phyloP scores from a whole-genome alignment of 2,888 invertebrate species.

The Pedicia rivosa region DNA sequence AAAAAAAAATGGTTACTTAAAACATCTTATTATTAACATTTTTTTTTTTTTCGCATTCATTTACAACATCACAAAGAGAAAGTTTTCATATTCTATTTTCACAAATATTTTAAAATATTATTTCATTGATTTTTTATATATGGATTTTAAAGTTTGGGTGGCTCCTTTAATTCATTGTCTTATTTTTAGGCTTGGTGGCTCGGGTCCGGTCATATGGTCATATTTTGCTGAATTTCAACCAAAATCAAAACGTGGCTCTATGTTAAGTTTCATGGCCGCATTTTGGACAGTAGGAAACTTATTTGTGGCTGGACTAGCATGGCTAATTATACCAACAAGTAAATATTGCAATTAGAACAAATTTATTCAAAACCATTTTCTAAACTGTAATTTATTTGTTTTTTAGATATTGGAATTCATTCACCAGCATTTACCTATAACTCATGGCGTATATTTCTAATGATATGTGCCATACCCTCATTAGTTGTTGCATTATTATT shows the following conservation, averaged over 20 bases:
- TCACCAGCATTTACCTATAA: slow-evolving; percentile 62
- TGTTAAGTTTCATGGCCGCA: slow-evolving; percentile 87
- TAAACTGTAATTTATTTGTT: slow-evolving; percentile 6
- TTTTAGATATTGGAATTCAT: slow-evolving; percentile 48
- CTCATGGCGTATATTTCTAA: slow-evolving; percentile 83
- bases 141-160: too few relatives aligned
- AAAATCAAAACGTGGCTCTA: slow-evolving; percentile 74
- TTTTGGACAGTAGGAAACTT: slow-evolving; percentile 91
- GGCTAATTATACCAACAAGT: slow-evolving; percentile 55
- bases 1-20: too few relatives aligned
- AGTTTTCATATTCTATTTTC: too few relatives aligned
- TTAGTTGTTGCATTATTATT: slow-evolving; percentile 72
- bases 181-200: slow-evolving; percentile 61
- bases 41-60: too few relatives aligned
- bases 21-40: too few relatives aligned
- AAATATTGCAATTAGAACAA: slow-evolving; percentile 13
- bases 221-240: slow-evolving; percentile 93
- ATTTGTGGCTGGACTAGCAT: slow-evolving; percentile 72
- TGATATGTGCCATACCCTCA: slow-evolving; percentile 77
- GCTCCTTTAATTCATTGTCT: too few relatives aligned
- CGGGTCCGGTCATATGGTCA: slow-evolving; percentile 88
- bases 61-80: too few relatives aligned
- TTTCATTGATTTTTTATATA: too few relatives aligned
- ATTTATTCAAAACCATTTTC: slow-evolving; percentile 3
- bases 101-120: too few relatives aligned